phyloP scores from a whole-genome alignment of 2,888 invertebrate genomes.

The Eilema griseolum region DNA sequence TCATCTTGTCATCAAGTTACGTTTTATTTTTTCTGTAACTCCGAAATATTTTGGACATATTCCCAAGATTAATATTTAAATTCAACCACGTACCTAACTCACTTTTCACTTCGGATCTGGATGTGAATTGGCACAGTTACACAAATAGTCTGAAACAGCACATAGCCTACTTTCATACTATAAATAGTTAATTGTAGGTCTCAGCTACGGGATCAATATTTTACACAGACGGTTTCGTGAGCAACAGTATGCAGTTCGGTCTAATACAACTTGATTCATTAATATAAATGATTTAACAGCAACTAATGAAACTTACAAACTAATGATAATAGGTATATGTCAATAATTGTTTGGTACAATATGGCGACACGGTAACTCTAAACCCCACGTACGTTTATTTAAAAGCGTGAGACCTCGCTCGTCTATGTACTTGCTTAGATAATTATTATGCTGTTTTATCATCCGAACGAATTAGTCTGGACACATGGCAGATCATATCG shows the following conservation, averaged over 20 bases:
- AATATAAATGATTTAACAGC: neutral
- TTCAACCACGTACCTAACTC: too few relatives aligned
- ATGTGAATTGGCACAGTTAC: neutral
- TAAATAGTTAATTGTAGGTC: neutral
- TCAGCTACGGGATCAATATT: neutral
- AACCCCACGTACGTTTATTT: constrained; percentile 35
- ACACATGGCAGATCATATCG: constrained; percentile 45
- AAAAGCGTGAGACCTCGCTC: constrained; percentile 45
- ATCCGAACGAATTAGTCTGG: constrained; percentile 53
- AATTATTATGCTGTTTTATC: constrained; percentile 52
- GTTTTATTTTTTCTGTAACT: too few relatives aligned
- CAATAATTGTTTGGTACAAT: constrained; percentile 1
- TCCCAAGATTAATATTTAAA: too few relatives aligned
- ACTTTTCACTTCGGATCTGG: neutral
- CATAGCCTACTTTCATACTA: neutral
- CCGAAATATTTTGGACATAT: too few relatives aligned
- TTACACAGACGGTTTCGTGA: neutral
- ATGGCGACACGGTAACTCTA: constrained; percentile 24
- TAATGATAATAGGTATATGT: constrained; percentile 5
- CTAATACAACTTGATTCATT: neutral
- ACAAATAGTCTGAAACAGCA: too few relatives aligned
- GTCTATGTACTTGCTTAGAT: constrained; percentile 38
- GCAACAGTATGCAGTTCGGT: neutral
- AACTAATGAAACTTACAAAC: neutral
- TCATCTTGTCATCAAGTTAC: too few relatives aligned